These are phyloP conservation scores for Himalopsyche kuldschensis DNA, from an alignment of 2,888 invertebrate genomes.

Conservation along the genomic window DNA sequence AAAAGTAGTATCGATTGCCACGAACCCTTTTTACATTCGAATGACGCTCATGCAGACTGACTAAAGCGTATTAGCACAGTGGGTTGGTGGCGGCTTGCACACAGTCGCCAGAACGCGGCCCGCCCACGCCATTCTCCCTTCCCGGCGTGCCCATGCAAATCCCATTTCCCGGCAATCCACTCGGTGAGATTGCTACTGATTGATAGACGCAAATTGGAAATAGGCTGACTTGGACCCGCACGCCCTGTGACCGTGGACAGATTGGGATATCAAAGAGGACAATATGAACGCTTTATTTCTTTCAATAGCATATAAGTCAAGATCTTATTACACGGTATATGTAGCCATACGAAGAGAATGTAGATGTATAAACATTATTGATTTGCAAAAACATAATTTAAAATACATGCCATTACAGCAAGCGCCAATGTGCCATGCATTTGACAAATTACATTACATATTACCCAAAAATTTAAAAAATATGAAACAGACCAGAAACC, in stretches of 20 bases:
- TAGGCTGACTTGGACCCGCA: constrained; percentile 46
- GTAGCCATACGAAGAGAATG: too few species aligned
- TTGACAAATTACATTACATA: too few species aligned
- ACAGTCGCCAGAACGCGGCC: neutral
- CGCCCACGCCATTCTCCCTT: neutral
- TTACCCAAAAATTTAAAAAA: too few species aligned
- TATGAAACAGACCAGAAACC: too few species aligned
- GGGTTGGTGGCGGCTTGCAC: constrained; percentile 5
- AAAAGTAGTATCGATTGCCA: neutral
- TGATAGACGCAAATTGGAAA: constrained; percentile 73
- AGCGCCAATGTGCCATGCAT: too few species aligned
- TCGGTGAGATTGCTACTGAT: constrained; percentile 71
- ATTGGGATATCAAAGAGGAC: neutral
- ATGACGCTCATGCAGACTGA: neutral
- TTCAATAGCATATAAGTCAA: too few species aligned
- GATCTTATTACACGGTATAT: too few species aligned
- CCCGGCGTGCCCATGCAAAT: constrained; percentile 60
- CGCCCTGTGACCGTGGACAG: constrained; percentile 6
- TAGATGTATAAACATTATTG: too few species aligned
- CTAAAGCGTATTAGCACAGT: neutral
- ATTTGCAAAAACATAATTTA: too few species aligned
- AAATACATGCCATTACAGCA: too few species aligned
- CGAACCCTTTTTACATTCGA: neutral
- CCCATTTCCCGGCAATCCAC: constrained; percentile 71
- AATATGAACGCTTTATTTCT: neutral